Conservation (phyloP, 2,113 vertebrate genomes). For the Chloroceryle aenea region DNA sequence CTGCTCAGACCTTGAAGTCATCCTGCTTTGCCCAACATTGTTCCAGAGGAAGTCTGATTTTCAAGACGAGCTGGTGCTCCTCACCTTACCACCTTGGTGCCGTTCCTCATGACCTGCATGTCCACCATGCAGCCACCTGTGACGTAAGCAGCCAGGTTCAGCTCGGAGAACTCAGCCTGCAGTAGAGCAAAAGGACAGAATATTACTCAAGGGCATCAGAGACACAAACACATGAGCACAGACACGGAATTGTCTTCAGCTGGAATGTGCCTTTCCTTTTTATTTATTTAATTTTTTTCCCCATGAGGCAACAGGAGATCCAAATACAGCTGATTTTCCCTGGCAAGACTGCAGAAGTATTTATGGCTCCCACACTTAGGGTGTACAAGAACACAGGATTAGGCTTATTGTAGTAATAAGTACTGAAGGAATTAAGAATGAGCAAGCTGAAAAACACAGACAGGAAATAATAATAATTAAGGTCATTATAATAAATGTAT, state of each 20-base stretch:
- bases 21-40: neutral
- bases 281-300: neutral
- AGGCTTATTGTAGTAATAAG: conserved; percentile 40
- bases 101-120: conserved; percentile 90
- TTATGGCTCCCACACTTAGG: neutral
- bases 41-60: neutral
- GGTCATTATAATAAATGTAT: conserved; percentile 8
- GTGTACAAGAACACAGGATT: conserved; percentile 1
- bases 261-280: neutral
- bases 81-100: conserved; percentile 94
- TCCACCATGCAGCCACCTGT: conserved; percentile 92
- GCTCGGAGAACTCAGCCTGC: conserved; percentile 94
- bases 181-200: conserved; percentile 32
- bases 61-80: neutral
- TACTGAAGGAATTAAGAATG: conserved; percentile 44
- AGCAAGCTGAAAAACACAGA: neutral
- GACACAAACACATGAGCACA: neutral
- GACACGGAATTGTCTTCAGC: accelerated
- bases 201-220: neutral
- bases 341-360: conserved; percentile 21
- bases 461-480: conserved; percentile 10
- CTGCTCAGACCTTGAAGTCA: neutral
- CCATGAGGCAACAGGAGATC: neutral
- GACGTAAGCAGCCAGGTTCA: conserved; percentile 91
- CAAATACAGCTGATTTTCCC: conserved; percentile 21